Conservation (phyloP, 2,113 vertebrate species). For the Acanthochromis polyacanthus region DNA sequence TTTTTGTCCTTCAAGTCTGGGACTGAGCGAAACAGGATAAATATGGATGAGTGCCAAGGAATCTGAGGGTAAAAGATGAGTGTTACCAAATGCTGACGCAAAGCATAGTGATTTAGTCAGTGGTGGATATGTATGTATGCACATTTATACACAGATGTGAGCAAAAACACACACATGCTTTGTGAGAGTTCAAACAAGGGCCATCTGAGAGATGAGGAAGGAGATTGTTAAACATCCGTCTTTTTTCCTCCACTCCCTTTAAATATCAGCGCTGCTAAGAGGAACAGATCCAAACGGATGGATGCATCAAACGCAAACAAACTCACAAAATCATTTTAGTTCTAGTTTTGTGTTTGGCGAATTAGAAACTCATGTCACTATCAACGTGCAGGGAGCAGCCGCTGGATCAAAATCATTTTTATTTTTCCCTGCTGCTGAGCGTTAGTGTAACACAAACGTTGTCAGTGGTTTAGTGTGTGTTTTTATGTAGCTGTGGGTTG, state of each 20-base stretch:
- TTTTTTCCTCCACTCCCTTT: slow-evolving; percentile 47
- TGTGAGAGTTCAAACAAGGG: slow-evolving; percentile 63
- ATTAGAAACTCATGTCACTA: slow-evolving; percentile 37
- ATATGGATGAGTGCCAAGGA: slow-evolving; percentile 41
- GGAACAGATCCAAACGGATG: slow-evolving; percentile 39
- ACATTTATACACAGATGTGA: slow-evolving; percentile 50
- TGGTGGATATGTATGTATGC: slow-evolving; percentile 24
- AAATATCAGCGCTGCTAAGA: slow-evolving; percentile 56
- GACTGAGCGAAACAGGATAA: slow-evolving; percentile 21
- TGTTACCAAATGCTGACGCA: slow-evolving; percentile 50
- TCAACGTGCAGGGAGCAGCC: slow-evolving; percentile 27
- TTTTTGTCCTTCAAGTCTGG: slow-evolving; percentile 44
- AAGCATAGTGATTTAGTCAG: slow-evolving; percentile 47
- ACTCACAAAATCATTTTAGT: slow-evolving; percentile 1
- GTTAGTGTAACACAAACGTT: slow-evolving; percentile 36
- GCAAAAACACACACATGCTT: slow-evolving; percentile 26
- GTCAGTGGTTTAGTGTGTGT: slow-evolving; percentile 29
- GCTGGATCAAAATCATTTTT: slow-evolving; percentile 41
- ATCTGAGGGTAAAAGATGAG: slow-evolving; percentile 18
- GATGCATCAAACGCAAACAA: slow-evolving; percentile 26
- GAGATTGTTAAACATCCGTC: slow-evolving; percentile 69
- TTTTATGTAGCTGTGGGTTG: slow-evolving; percentile 59
- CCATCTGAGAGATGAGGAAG: slow-evolving; percentile 57
- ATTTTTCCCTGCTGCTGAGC: slow-evolving; percentile 49
- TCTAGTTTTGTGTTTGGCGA: slow-evolving; percentile 30